Percentiles rank a stretch among this genome's conserved stretches.
Conservation (phyloP, 2,113 vertebrate genomes). For the Hassar affinis region DNA sequence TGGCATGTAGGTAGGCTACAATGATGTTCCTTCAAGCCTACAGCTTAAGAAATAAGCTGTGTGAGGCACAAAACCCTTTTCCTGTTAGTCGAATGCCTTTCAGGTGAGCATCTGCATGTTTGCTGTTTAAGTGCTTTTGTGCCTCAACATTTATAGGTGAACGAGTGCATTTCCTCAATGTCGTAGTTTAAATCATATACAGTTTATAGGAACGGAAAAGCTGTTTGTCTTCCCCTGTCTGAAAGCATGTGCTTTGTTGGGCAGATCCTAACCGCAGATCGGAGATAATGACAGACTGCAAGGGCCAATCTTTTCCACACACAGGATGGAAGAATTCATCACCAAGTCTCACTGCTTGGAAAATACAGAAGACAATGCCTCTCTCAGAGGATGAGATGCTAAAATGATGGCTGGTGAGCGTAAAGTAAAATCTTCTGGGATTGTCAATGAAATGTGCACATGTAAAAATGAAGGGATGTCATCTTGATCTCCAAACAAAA, state of each 20-base stretch:
- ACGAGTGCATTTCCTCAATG: not conserved
- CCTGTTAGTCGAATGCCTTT: not conserved
- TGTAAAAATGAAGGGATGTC: not conserved
- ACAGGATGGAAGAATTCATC: slow-evolving; percentile 25
- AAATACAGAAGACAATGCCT: not conserved
- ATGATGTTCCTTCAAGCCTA: not conserved
- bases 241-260: not conserved
- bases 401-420: not conserved
- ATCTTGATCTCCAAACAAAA: not conserved
- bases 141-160: not conserved
- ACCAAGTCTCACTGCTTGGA: not conserved
- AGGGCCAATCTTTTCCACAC: slow-evolving; percentile 33
- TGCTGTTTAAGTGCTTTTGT: not conserved
- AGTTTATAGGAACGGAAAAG: slow-evolving; percentile 20
- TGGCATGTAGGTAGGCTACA: not conserved
- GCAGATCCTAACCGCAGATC: slow-evolving; percentile 26
- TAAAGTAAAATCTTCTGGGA: not conserved
- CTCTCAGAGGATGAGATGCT: not conserved
- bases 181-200: slow-evolving; percentile 12
- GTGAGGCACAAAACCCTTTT: not conserved
- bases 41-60: not conserved
- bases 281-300: slow-evolving; percentile 30
- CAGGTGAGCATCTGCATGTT: not conserved
- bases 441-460: not conserved
- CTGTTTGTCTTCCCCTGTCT: slow-evolving; percentile 5